These are phyloP conservation scores for Drosophila tripunctata DNA, from an alignment of 2,888 invertebrate species.

Conservation along the genomic window DNA sequence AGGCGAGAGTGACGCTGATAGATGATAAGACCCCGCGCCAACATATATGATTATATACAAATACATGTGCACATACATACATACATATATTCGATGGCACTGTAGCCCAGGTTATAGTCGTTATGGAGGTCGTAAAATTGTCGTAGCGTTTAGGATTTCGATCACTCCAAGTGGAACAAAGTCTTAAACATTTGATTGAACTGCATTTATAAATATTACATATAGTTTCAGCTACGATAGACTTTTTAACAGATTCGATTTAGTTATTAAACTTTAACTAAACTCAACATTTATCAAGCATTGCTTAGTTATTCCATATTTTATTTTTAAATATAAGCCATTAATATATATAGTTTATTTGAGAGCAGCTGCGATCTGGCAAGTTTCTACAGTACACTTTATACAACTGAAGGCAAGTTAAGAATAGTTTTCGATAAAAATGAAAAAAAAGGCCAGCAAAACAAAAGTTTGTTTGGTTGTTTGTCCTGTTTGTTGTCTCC, in stretches of 20 bases:
- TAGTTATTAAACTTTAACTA: too few relatives aligned
- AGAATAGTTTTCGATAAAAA: background rate
- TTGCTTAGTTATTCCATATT: too few relatives aligned
- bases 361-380: background rate
- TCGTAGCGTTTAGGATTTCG: slow-evolving; percentile 7
- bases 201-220: too few relatives aligned
- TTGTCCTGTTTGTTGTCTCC: background rate
- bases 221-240: too few relatives aligned
- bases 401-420: background rate
- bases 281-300: too few relatives aligned
- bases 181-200: background rate
- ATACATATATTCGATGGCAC: slow-evolving; percentile 3
- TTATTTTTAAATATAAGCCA: too few relatives aligned
- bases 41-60: background rate
- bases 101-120: slow-evolving; percentile 27
- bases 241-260: too few relatives aligned
- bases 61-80: background rate
- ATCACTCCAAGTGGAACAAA: slow-evolving; percentile 9
- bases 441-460: too few relatives aligned
- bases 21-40: slow-evolving; percentile 47
- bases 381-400: background rate
- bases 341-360: too few relatives aligned
- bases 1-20: slow-evolving; percentile 60
- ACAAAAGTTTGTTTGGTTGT: too few relatives aligned
- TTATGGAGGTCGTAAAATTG: slow-evolving; percentile 39